Base-by-base conservation (phyloP, 2,797 vertebrate species). In the Gobio occitaniae region DNA sequence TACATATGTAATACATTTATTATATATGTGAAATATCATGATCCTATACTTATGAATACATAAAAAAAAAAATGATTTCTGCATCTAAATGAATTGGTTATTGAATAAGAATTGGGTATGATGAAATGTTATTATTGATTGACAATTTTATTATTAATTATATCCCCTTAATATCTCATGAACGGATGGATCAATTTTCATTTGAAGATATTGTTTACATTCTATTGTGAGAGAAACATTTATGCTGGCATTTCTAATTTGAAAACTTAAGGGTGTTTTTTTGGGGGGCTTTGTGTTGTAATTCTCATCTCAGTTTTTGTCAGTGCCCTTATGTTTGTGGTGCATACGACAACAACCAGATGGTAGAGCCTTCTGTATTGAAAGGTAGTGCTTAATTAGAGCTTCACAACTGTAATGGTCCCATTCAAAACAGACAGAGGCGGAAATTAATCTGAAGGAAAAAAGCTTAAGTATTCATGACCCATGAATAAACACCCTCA, bases 361-460 rank as follows among this genome's bases (percentile, higher is more conserved):
- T 95, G 95, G 94, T 91, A 90, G 70, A 71, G 91, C 94, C 95
- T 94, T 94, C 94, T 95, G 95, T 93, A 94, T 91, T 90, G 86
- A 87, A 89, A 91, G 86, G 90, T 87, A 89, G 90, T 92, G 93
- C 94, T 95, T 95, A 95, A 95, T 95, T 92, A 94, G 89, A 87
- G 84, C 86, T 76, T 87, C 89, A 87, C 90, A 90, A 91, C 89
- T 90, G 90, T 87, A 91, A 89, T 87, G 86, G 89, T 88, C 90
- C 88, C 84, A 87, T 89, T 88, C 91, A 90, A 88, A 86, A 88
- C 86, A 87, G 89, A 90, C 71, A 90, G 89, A 90, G 85, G 79
- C 86, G 89, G 79, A 90, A 90, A 90, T 88, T 86, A 84, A 90
- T 88, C 87, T 88, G 89, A 88, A 87, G 85, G 82, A 79, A 86